Conservation (phyloP, 1,140 invertebrate species). For the Nymphalis io region DNA sequence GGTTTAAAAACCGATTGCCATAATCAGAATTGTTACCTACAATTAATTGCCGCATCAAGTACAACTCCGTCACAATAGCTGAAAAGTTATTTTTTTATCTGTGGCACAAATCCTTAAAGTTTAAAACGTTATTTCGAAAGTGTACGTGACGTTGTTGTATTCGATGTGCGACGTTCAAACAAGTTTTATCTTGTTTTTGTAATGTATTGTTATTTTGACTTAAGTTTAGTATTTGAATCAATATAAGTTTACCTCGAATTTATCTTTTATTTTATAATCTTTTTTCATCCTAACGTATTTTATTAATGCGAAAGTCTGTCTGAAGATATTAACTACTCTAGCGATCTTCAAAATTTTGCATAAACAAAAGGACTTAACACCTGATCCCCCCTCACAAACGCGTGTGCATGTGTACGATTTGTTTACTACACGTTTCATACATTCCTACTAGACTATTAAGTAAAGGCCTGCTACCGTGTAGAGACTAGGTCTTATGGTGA, state of each 20-base stretch:
- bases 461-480: too few species aligned
- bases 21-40: constrained; percentile 22
- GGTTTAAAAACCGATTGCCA: constrained; percentile 21
- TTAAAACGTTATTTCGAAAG: too few species aligned
- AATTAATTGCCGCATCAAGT: not conserved
- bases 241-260: constrained; percentile 30
- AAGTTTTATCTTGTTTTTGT: constrained; percentile 17
- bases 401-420: too few species aligned
- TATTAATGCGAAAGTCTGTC: too few species aligned
- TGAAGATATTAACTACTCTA: too few species aligned
- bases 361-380: too few species aligned
- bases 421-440: too few species aligned
- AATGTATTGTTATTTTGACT: constrained; percentile 30
- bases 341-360: too few species aligned
- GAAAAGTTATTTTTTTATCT: not conserved
- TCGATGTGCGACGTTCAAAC: constrained; percentile 1
- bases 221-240: constrained; percentile 29
- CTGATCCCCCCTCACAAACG: too few species aligned
- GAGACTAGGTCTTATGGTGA: too few species aligned
- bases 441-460: too few species aligned
- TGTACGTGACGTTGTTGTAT: constrained; percentile 1
- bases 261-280: constrained; percentile 5
- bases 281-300: not conserved
- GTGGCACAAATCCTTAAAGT: not conserved
- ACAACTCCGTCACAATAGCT: not conserved